phyloP scores from a whole-genome alignment of 1,140 invertebrate species.

The Acromyrmex heyeri region DNA sequence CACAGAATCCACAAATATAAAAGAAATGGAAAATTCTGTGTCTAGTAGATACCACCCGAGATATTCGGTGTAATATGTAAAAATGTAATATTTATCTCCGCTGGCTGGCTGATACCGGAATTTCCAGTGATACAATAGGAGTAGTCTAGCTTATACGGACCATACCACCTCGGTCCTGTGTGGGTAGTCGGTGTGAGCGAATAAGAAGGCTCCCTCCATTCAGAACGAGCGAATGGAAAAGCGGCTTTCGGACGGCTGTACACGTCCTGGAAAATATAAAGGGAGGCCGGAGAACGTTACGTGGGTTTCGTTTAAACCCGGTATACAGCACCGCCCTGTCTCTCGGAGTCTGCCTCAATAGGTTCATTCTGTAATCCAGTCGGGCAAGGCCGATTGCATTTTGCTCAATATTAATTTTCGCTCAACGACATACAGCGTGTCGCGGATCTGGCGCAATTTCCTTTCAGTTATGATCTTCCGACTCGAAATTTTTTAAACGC shows the following conservation, averaged over 20 bases:
- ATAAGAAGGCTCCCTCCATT: constrained; percentile 52
- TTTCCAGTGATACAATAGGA: constrained; percentile 55
- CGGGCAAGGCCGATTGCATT: constrained; percentile 29
- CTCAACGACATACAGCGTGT: background rate
- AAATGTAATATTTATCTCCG: constrained; percentile 56
- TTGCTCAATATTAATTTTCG: constrained; percentile 54
- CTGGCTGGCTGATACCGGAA: constrained; percentile 37
- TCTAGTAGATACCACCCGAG: background rate
- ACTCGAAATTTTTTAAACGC: background rate
- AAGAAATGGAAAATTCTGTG: background rate
- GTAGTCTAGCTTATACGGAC: constrained; percentile 31
- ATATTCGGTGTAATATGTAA: constrained; percentile 45
- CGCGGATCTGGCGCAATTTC: background rate
- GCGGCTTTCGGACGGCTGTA: constrained; percentile 53
- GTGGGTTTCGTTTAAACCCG: constrained; percentile 48
- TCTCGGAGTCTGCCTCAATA: constrained; percentile 36
- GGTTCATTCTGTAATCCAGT: constrained; percentile 24
- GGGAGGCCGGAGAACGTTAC: constrained; percentile 40
- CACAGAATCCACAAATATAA: background rate
- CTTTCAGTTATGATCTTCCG: background rate
- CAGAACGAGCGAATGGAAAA: constrained; percentile 57
- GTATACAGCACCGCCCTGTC: background rate
- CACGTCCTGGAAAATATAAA: constrained; percentile 54
- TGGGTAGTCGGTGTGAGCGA: constrained; percentile 40
- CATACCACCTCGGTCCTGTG: background rate